A percentile compares a stretch with the other conserved stretches of the same genome.
phyloP scores from a whole-genome alignment of 2,113 vertebrate species.

The Syrrhaptes paradoxus region DNA sequence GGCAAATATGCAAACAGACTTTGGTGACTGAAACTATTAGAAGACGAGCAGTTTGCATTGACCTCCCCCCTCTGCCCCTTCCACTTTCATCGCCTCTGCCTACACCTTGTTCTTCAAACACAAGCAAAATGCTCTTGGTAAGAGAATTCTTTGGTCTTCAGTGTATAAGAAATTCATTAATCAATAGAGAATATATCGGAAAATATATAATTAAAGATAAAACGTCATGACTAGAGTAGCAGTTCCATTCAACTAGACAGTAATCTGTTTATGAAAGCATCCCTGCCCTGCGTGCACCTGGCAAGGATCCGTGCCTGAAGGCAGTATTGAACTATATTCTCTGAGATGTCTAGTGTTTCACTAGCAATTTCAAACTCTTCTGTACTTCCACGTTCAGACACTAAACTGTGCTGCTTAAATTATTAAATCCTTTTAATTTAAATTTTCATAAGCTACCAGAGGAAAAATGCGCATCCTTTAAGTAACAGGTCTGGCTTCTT shows the following conservation, averaged over 20 bases:
- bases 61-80: background rate
- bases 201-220: background rate
- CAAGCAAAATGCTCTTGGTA: background rate
- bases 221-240: background rate
- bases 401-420: slow-evolving; percentile 64
- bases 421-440: slow-evolving; percentile 76
- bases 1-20: background rate
- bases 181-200: background rate
- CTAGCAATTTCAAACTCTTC: slow-evolving; percentile 22
- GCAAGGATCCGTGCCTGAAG: slow-evolving; percentile 18
- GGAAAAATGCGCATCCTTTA: slow-evolving; percentile 50
- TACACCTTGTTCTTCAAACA: background rate
- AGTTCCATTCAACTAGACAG: background rate
- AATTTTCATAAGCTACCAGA: slow-evolving; percentile 70
- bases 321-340: slow-evolving; percentile 25
- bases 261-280: slow-evolving; percentile 11
- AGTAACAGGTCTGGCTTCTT: slow-evolving; percentile 49
- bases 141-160: background rate
- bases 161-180: background rate
- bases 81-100: background rate
- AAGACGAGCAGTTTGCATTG: background rate
- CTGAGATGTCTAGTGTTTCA: background rate
- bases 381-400: slow-evolving; percentile 26
- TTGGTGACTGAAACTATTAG: background rate
- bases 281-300: background rate